These are phyloP conservation scores for Actenoides lindsayi DNA, from an alignment of 2,113 vertebrate species.

Conservation along the genomic window DNA sequence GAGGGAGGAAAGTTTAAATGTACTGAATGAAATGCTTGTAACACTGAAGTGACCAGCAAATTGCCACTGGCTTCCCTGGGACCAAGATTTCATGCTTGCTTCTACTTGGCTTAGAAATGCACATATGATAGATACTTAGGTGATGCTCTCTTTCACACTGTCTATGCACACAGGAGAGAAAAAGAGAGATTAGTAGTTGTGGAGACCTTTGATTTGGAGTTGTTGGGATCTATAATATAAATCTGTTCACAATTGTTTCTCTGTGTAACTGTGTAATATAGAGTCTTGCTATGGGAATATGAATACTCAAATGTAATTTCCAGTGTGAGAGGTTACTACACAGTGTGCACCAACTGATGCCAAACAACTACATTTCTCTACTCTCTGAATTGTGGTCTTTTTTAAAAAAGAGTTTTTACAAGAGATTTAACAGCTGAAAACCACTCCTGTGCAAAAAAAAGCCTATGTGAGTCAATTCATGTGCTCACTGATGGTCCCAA, in stretches of 20 bases:
- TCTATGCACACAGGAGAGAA: background rate
- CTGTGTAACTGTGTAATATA: background rate
- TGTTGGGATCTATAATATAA: background rate
- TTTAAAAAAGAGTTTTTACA: background rate
- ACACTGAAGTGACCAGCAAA: background rate
- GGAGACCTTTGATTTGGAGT: background rate
- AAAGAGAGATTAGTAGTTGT: background rate
- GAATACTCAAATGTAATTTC: slow-evolving; percentile 52
- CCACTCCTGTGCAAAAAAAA: background rate
- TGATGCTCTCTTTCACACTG: background rate
- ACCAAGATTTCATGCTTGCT: background rate
- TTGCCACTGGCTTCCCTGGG: background rate
- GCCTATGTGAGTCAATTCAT: background rate
- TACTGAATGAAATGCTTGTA: background rate
- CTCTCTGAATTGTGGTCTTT: background rate
- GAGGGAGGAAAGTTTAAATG: background rate
- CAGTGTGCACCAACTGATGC: background rate
- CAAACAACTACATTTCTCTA: background rate
- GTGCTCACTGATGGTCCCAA: background rate
- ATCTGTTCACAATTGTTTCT: background rate
- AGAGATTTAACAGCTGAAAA: background rate
- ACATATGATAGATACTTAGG: background rate
- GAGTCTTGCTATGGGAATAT: background rate
- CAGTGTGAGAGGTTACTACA: background rate
- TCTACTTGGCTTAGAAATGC: background rate